These are phyloP conservation scores for Sinocyclocheilus maitianheensis DNA, from an alignment of 2,113 vertebrate species.

Conservation along the genomic window DNA sequence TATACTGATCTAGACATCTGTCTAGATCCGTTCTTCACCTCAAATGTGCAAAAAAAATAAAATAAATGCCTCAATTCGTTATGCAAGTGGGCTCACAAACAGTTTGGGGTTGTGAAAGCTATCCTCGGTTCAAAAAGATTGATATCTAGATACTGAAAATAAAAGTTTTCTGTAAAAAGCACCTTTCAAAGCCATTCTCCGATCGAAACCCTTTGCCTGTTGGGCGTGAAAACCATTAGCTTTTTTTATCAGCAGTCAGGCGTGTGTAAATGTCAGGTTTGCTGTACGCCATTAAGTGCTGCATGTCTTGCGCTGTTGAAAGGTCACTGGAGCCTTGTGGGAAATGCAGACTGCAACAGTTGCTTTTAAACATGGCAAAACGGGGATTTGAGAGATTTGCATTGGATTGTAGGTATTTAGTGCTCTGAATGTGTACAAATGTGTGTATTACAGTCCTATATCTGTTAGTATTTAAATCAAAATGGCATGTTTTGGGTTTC, in stretches of 20 bases:
- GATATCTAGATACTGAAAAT: background rate
- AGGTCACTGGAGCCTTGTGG: conserved; percentile 69
- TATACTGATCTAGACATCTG: conserved; percentile 34
- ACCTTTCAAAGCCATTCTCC: background rate
- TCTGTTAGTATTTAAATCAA: background rate
- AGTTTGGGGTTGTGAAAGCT: background rate
- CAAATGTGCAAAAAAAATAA: background rate
- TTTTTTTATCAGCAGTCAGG: conserved; percentile 55
- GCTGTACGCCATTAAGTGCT: conserved; percentile 69
- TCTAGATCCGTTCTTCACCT: background rate
- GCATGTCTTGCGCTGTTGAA: conserved; percentile 66
- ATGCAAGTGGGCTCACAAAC: background rate
- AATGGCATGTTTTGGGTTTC: background rate
- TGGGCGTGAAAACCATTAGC: conserved; percentile 54
- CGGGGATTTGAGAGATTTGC: background rate
- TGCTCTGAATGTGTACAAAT: background rate
- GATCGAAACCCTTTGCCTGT: conserved; percentile 17
- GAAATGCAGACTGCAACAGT: conserved; percentile 51
- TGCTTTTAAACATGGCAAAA: background rate
- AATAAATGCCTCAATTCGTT: background rate
- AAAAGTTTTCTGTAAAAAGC: background rate
- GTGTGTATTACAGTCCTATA: background rate
- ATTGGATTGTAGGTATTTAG: background rate
- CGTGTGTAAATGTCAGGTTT: conserved; percentile 73
- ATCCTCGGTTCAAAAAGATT: background rate